Evolutionary conservation across 2,113 vertebrate species (phyloP).

Genomic region (Sander lucioperca): DNA sequence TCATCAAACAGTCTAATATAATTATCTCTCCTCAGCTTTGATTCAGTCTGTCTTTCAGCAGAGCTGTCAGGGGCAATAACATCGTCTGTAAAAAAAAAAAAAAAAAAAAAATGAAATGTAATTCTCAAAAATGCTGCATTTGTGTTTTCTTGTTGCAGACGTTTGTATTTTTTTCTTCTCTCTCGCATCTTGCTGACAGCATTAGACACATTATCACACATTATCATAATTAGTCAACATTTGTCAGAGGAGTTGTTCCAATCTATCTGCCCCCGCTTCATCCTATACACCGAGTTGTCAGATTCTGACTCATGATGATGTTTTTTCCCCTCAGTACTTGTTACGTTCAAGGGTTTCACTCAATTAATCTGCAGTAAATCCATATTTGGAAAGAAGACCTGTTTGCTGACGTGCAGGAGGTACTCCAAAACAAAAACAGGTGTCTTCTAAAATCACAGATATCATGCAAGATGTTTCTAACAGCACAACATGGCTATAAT

Average conservation of each 20-base stretch:
- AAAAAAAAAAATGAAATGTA: conserved; percentile 13
- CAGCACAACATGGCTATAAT: not conserved
- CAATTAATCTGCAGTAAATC: conserved; percentile 38
- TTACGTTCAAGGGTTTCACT: conserved; percentile 10
- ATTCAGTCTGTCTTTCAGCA: conserved; percentile 1
- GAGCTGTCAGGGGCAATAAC: conserved; percentile 50
- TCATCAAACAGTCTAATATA: conserved; percentile 42
- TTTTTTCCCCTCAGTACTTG: not conserved
- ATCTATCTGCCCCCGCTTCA: conserved; percentile 21
- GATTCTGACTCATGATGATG: conserved; percentile 18
- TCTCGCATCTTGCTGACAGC: conserved; percentile 32
- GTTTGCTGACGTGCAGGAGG: not conserved
- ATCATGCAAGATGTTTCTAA: not conserved
- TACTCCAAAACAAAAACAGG: not conserved
- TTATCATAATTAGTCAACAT: conserved; percentile 61
- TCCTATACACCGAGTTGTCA: conserved; percentile 29
- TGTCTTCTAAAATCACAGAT: conserved; percentile 1
- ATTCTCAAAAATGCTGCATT: conserved; percentile 62
- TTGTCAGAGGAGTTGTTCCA: conserved; percentile 22
- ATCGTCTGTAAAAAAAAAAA: not conserved
- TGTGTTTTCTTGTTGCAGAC: conserved; percentile 34
- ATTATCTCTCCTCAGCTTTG: conserved; percentile 36
- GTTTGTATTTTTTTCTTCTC: not conserved
- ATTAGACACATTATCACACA: conserved; percentile 50
- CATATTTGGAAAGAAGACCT: conserved; percentile 4